These are phyloP conservation scores for Hydropotes inermis DNA, from an alignment of 2,113 vertebrate species.

Conservation along the genomic window DNA sequence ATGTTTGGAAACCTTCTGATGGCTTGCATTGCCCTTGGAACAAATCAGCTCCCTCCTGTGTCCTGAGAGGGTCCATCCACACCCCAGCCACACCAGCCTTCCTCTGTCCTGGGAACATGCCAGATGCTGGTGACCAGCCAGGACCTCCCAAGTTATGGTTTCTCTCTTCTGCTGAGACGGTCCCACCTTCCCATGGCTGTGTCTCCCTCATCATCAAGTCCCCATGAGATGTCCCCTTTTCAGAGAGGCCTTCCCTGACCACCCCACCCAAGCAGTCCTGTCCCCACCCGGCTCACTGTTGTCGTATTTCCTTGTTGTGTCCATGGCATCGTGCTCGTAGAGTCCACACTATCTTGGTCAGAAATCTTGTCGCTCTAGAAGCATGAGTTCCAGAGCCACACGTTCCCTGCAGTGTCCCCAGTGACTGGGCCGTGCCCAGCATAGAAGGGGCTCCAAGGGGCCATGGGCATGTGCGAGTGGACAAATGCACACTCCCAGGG, in stretches of 20 bases:
- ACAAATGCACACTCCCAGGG: background rate
- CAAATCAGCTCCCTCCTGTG: background rate
- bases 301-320: no score
- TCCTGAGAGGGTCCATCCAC: background rate
- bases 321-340: accelerated
- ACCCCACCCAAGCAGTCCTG: no score
- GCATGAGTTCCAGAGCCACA: background rate
- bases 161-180: background rate
- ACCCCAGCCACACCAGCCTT: no score
- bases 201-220: background rate
- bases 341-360: no score
- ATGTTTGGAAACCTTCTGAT: background rate
- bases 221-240: background rate
- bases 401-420: accelerated
- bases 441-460: accelerated
- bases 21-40: background rate
- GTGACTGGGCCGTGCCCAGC: accelerated
- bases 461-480: accelerated
- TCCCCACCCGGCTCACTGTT: accelerated
- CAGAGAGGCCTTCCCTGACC: background rate
- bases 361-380: background rate
- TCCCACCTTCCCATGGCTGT: background rate
- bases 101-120: background rate
- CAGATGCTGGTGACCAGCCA: background rate
- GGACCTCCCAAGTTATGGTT: background rate